phyloP scores from a whole-genome alignment of 2,113 vertebrate species.

The Abramis brama region DNA sequence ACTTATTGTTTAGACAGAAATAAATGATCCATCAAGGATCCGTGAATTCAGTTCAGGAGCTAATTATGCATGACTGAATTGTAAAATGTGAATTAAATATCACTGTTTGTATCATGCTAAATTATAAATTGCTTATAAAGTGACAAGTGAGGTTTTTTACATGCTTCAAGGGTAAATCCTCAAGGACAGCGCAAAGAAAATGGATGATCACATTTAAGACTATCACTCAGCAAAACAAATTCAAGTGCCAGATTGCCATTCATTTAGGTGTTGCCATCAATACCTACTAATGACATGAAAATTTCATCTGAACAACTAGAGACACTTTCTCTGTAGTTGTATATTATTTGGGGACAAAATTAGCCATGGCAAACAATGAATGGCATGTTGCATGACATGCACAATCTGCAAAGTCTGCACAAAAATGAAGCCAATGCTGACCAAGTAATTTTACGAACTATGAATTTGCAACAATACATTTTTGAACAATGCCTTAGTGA shows the following conservation, averaged over 20 bases:
- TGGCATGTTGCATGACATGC: background rate
- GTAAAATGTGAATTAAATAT: constrained; percentile 37
- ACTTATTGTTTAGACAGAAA: constrained; percentile 30
- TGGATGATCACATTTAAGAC: background rate
- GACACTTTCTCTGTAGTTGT: background rate
- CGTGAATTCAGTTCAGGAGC: constrained; percentile 26
- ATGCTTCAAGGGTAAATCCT: background rate
- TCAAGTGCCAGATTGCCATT: background rate
- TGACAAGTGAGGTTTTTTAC: background rate
- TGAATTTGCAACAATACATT: too few species aligned
- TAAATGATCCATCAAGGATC: constrained; percentile 33
- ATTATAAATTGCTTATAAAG: background rate
- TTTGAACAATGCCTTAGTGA: too few species aligned
- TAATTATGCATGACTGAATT: constrained; percentile 6
- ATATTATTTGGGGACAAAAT: background rate
- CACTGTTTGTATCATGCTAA: constrained; percentile 3
- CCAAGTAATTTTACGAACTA: too few species aligned
- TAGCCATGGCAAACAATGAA: background rate
- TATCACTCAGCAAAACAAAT: background rate
- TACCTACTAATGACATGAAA: background rate
- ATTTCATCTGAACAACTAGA: background rate
- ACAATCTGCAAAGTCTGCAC: too few species aligned
- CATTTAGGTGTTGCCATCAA: background rate
- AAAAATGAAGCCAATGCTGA: too few species aligned
- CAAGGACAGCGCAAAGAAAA: background rate